Percentiles rank a stretch among this genome's conserved stretches.
Evolutionary conservation across 2,888 invertebrate genomes (phyloP).

Genomic region (Parnassius smintheus): DNA sequence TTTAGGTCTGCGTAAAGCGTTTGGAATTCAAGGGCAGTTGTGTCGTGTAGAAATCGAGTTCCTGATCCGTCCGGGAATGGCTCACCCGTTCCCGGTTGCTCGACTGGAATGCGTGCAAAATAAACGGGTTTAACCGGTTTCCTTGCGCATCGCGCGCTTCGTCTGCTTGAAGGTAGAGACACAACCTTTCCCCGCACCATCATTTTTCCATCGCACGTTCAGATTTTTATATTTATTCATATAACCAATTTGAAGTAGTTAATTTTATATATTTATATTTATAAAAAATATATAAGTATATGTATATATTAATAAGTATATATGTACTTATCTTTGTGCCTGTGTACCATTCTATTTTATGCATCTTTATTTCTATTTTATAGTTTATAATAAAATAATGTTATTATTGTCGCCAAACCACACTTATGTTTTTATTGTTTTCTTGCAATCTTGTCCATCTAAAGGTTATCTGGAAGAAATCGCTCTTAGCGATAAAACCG

Average conservation of each 20-base stretch:
- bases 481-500: no score
- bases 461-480: no score
- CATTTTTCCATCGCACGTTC: conserved; percentile 45
- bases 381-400: no score
- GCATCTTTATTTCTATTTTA: no score
- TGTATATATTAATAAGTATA: no score
- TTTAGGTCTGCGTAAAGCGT: conserved; percentile 40
- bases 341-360: no score
- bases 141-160: conserved; percentile 64
- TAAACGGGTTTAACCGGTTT: conserved; percentile 76
- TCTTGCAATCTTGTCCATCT: no score
- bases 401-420: no score
- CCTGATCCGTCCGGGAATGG: conserved; percentile 63
- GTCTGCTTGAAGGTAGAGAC: conserved; percentile 51
- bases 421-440: no score
- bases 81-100: conserved; percentile 65
- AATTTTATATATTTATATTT: no score
- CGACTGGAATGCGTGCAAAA: conserved; percentile 78
- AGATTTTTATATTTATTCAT: conserved; percentile 24
- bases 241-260: not conserved
- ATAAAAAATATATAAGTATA: no score
- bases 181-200: conserved; percentile 54
- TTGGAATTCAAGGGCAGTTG: conserved; percentile 64
- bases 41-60: conserved; percentile 60
- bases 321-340: no score